A percentile compares a stretch with the other conserved stretches of the same genome.
These are phyloP conservation scores for Hermatobates lingyangjiaoensis DNA, from an alignment of 1,140 invertebrate species.

Conservation along the genomic window DNA sequence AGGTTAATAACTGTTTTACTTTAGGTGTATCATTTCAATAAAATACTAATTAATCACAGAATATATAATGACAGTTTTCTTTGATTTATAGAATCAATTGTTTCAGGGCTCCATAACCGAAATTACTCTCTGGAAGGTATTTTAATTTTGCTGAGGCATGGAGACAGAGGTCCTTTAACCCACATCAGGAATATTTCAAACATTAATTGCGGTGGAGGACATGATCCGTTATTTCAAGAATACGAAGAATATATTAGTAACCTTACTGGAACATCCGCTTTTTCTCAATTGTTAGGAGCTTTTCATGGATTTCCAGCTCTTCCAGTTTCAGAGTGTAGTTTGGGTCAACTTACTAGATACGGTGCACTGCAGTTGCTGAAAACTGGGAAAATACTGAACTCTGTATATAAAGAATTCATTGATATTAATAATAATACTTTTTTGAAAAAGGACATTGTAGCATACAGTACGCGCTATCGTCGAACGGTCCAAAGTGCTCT, in stretches of 20 bases:
- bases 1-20: too few relatives aligned
- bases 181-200: constrained; percentile 52
- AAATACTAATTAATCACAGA: too few relatives aligned
- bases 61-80: too few relatives aligned
- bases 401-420: constrained; percentile 42
- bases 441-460: constrained; percentile 38
- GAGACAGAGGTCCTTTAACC: constrained; percentile 65
- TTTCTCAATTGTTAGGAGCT: constrained; percentile 51
- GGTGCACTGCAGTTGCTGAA: constrained; percentile 53
- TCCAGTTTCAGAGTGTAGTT: constrained; percentile 26
- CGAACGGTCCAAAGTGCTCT: constrained; percentile 77
- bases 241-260: constrained; percentile 35
- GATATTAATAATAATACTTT: constrained; percentile 29
- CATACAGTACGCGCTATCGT: constrained; percentile 64
- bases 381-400: constrained; percentile 47
- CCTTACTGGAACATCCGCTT: constrained; percentile 34
- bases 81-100: not conserved
- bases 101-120: constrained; percentile 32
- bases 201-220: constrained; percentile 46
- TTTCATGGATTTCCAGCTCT: constrained; percentile 56
- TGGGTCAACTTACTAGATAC: constrained; percentile 49
- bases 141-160: constrained; percentile 63
- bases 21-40: too few relatives aligned
- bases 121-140: constrained; percentile 56
- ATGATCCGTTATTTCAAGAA: constrained; percentile 7